Base-by-base conservation (phyloP, 2,888 invertebrate genomes). In the Yponomeuta cagnagella region DNA sequence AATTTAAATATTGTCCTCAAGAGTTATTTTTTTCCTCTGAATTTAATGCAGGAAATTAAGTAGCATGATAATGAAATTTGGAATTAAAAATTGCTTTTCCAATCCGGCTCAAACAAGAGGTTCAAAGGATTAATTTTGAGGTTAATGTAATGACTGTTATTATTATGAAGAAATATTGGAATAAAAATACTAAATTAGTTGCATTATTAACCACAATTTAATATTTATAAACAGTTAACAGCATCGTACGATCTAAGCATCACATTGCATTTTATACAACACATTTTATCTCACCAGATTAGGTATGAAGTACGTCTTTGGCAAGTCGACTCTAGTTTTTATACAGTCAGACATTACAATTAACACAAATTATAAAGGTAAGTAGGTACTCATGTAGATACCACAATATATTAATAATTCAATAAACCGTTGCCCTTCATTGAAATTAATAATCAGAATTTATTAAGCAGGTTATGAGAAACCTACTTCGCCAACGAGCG, bases 221-320 rank as follows among this genome's bases (percentile, higher is more conserved):
- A 58, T 58, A 83, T 89, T 85, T 87, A 86, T 86, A 87, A 87
- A 89, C 87, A 86, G 81, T 81, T 86, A 89, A 89, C 85, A 86
- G 82, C 86, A 79, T 82, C 84, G 84, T 80, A 76, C 84, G 79
- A 78, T 79, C 79, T 79, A 73, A 73, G 76, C 83, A 81, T 82
- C 80, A 80, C 81, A 81, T 77, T 72, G 75, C 78, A 78, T 73
- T 72, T 73, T 63, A 67, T 71, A 84, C 82, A 85, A 83, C 80
- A 83, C 77, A 81, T 81, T 80, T 80, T 78, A 83, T 79, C 80
- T 80, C 74, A 78, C 71, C 71, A 74, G 75, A 15, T 6, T 43
- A n/a, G 9, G 73, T 75, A 79, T 77, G 43, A 43, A 43, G 76
- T 78, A 79, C 80, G 77, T 82, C 82, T 82, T 82, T 82, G 82